These are phyloP conservation scores for Myotis lucifugus DNA, from an alignment of 2,113 vertebrate species.

Conservation along the genomic window DNA sequence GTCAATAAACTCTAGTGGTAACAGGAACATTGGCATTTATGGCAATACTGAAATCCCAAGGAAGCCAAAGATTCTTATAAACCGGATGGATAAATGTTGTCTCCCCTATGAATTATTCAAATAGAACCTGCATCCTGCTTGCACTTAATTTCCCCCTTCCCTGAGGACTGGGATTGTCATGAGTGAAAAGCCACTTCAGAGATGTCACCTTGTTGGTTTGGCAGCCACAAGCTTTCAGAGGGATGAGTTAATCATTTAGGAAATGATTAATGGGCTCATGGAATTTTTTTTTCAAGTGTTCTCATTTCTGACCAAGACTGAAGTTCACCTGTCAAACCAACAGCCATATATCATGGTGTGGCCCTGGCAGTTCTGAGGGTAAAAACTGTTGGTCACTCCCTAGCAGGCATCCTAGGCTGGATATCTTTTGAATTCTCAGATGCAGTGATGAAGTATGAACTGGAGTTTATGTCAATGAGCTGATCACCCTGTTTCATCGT, in stretches of 20 bases:
- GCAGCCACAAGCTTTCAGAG: neutral
- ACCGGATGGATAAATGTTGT: neutral
- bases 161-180: neutral
- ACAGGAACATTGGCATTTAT: conserved; percentile 54
- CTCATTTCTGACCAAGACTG: conserved; percentile 1
- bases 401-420: neutral
- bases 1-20: conserved; percentile 30
- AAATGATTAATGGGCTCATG: neutral
- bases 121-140: neutral
- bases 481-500: neutral
- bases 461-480: neutral
- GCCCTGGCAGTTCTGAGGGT: neutral
- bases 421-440: conserved; percentile 3
- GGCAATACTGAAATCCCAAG: neutral
- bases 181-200: neutral
- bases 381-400: too few relatives aligned
- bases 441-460: neutral
- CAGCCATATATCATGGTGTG: neutral
- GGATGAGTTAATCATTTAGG: neutral
- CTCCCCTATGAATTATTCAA: neutral
- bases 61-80: neutral
- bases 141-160: neutral
- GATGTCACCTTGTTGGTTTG: neutral
- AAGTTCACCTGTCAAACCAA: neutral
- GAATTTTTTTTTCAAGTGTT: neutral